Conservation (phyloP, 2,797 vertebrate genomes). For the Psittacula echo region DNA sequence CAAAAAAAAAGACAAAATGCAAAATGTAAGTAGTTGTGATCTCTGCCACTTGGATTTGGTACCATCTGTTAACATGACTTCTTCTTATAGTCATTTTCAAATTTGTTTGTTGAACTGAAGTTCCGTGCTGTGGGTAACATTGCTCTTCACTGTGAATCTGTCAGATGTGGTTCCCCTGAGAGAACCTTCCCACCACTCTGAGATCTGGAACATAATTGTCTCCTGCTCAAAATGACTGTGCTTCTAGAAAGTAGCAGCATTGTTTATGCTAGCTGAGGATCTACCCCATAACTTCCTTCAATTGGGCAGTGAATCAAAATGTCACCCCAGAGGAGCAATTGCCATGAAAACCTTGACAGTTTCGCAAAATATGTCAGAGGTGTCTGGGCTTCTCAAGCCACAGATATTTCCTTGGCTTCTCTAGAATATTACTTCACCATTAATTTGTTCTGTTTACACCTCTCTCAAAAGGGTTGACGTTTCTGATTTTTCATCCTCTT, state of each 20-base stretch:
- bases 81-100: neutral
- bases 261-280: neutral
- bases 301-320: neutral
- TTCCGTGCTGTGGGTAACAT: neutral
- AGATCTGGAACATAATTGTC: neutral
- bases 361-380: neutral
- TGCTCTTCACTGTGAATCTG: neutral
- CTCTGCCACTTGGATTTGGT: constrained; percentile 36
- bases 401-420: neutral
- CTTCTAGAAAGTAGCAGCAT: neutral
- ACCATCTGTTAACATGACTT: neutral
- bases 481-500: neutral
- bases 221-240: neutral
- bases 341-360: neutral
- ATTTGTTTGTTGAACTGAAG: neutral
- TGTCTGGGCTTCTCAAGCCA: neutral
- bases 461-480: neutral
- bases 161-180: neutral
- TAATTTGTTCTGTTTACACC: neutral
- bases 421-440: neutral
- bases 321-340: neutral
- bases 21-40: constrained; percentile 2
- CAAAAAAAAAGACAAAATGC: neutral
- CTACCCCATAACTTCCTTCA: neutral
- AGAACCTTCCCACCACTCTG: neutral